Evolutionary conservation across 92 coral and sea anemone genomes (phyloP).

Genomic region (Zoanthus sansibaricus): DNA sequence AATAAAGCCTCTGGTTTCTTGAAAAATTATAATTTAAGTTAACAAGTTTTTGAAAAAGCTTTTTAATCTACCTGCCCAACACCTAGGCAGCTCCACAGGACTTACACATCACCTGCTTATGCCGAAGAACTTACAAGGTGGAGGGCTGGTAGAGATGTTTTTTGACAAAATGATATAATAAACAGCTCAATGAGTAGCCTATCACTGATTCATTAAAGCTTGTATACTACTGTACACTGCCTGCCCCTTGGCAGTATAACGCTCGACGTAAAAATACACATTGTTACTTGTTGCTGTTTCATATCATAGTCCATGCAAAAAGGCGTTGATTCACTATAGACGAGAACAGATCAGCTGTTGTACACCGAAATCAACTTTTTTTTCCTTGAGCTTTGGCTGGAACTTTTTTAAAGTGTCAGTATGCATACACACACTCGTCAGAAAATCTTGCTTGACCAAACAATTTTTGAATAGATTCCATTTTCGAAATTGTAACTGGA

Average conservation of each 20-base stretch:
- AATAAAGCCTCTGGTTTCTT: too few relatives aligned
- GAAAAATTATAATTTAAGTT: too few relatives aligned
- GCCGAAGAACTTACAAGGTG: neutral
- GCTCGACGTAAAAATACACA: constrained; percentile 38
- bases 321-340: constrained; percentile 25
- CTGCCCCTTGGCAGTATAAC: constrained; percentile 32
- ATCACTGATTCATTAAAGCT: constrained; percentile 43
- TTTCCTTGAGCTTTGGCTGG: constrained; percentile 11
- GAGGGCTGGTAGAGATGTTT: neutral
- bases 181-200: neutral
- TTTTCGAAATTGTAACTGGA: neutral
- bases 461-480: constrained; percentile 27
- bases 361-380: constrained; percentile 28
- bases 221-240: constrained; percentile 28
- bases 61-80: too few relatives aligned
- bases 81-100: neutral
- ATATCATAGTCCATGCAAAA: constrained; percentile 31
- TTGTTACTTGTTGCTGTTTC: constrained; percentile 8
- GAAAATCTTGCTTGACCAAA: constrained; percentile 33
- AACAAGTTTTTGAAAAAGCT: too few relatives aligned
- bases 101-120: neutral
- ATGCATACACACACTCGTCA: constrained; percentile 31
- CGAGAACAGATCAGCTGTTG: constrained; percentile 39
- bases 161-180: too few relatives aligned
- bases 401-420: constrained; percentile 49